Evolutionary conservation across 1,140 invertebrate species (phyloP).

Genomic region (Lordiphosa clarofinis): DNA sequence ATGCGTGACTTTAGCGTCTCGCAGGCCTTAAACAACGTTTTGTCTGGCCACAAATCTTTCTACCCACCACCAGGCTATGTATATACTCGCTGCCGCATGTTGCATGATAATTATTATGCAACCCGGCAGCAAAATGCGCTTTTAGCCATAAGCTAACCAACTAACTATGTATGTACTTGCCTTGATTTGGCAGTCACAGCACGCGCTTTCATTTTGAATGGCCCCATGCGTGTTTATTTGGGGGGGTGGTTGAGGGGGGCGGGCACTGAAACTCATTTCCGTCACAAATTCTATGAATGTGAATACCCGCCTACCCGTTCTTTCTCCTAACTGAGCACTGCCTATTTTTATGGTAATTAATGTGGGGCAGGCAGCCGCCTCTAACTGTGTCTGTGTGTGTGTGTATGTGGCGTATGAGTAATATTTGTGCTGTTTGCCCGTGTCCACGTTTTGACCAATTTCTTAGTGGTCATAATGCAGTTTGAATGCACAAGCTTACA

Average conservation of each 20-base stretch:
- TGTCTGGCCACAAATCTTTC: slow-evolving; percentile 57
- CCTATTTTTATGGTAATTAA: slow-evolving; percentile 70
- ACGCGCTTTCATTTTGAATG: slow-evolving; percentile 35
- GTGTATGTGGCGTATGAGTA: slow-evolving; percentile 53
- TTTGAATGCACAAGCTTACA: slow-evolving; percentile 16
- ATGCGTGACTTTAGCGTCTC: slow-evolving; percentile 48
- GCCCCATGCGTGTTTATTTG: slow-evolving; percentile 22
- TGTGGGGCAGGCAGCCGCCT: slow-evolving; percentile 41
- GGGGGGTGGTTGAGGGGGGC: neutral
- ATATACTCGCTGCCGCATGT: slow-evolving; percentile 46
- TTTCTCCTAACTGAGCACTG: slow-evolving; percentile 21
- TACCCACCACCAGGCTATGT: neutral
- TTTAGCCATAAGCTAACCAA: neutral
- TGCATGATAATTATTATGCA: slow-evolving; percentile 73
- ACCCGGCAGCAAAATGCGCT: slow-evolving; percentile 35
- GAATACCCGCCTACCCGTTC: slow-evolving; percentile 5
- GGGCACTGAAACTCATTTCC: slow-evolving; percentile 63
- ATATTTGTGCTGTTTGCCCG: slow-evolving; percentile 32
- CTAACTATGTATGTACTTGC: neutral
- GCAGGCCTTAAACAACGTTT: slow-evolving; percentile 50
- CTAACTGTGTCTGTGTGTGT: slow-evolving; percentile 3
- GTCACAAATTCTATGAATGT: slow-evolving; percentile 71
- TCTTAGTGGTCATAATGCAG: slow-evolving; percentile 21
- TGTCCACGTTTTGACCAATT: slow-evolving; percentile 9
- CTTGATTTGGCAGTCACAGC: slow-evolving; percentile 39